Conservation (phyloP, 1,140 invertebrate species). For the Phthorimaea operculella region DNA sequence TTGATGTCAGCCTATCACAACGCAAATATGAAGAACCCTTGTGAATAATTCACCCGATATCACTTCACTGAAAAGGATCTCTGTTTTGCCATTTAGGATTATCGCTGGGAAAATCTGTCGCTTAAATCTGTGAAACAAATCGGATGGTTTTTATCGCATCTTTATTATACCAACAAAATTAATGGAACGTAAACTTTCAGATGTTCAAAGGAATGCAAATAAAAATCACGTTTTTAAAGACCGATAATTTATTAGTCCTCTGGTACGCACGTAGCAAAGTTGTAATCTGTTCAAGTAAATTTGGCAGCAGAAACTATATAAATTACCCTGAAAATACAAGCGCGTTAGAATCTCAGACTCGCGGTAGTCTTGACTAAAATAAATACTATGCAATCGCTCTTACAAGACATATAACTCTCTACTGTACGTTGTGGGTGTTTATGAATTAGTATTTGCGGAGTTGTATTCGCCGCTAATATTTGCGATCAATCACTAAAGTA, state of each 20-base stretch:
- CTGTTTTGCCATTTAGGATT: neutral
- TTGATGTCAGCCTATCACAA: constrained; percentile 1
- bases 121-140: neutral
- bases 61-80: neutral
- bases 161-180: too few relatives aligned
- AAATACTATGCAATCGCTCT: constrained; percentile 10
- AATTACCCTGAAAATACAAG: constrained; percentile 18
- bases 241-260: too few relatives aligned
- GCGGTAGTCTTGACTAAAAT: constrained; percentile 18
- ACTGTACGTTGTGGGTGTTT: neutral
- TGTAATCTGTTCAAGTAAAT: neutral
- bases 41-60: neutral
- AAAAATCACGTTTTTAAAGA: too few relatives aligned
- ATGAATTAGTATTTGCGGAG: too few relatives aligned
- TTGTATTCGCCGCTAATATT: too few relatives aligned
- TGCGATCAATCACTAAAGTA: too few relatives aligned
- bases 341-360: constrained; percentile 13
- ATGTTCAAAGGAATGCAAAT: too few relatives aligned
- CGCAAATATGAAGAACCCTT: constrained; percentile 5
- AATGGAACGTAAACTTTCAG: too few relatives aligned
- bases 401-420: constrained; percentile 2
- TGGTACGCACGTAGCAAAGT: neutral
- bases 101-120: neutral
- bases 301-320: constrained; percentile 5
- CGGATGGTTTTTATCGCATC: too few relatives aligned